Percentiles rank a stretch among this genome's conserved stretches.
These are phyloP conservation scores for Cettia cetti DNA, from an alignment of 2,113 vertebrate genomes.

Conservation along the genomic window DNA sequence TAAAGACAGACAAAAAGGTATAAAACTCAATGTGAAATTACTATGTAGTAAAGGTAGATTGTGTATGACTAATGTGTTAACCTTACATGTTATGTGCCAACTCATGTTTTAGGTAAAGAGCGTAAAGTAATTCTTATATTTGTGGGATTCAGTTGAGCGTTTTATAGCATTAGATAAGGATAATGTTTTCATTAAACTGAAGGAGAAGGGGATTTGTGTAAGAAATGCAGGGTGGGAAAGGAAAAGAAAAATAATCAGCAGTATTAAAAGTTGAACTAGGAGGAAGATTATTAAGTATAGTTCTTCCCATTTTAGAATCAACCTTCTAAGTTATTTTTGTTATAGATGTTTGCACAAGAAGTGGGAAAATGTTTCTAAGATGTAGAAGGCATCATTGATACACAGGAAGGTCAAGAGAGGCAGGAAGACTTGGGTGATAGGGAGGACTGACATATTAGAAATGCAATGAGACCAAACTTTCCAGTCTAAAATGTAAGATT, in stretches of 20 bases:
- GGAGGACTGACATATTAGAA: neutral
- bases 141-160: neutral
- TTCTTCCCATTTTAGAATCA: neutral
- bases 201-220: neutral
- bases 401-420: neutral
- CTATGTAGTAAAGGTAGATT: neutral
- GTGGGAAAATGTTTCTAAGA: neutral
- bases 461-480: neutral
- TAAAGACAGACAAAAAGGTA: neutral
- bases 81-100: neutral
- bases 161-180: conserved; percentile 6
- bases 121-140: neutral
- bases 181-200: conserved; percentile 27
- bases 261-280: neutral
- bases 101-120: neutral
- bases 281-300: neutral
- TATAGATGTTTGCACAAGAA: neutral
- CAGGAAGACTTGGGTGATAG: neutral
- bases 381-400: neutral
- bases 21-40: neutral
- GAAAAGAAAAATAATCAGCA: neutral
- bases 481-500: neutral
- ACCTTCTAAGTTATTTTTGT: neutral
- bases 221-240: neutral
- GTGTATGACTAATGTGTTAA: neutral